Percentiles rank a stretch among this genome's conserved stretches.
These are phyloP conservation scores for Neoarius graeffei DNA, from an alignment of 2,113 vertebrate genomes.

Conservation along the genomic window DNA sequence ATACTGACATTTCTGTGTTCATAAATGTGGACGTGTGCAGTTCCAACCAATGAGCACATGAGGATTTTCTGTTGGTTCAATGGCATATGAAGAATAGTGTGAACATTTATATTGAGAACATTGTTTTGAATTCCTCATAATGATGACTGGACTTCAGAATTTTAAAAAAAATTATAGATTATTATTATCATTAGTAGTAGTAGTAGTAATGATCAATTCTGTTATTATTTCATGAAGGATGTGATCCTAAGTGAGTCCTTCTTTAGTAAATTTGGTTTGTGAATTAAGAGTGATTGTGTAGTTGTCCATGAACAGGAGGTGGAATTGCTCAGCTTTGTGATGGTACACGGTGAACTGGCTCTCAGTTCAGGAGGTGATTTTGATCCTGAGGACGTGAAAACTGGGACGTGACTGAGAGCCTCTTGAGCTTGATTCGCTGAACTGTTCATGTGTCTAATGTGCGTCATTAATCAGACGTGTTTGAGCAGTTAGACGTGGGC, in stretches of 20 bases:
- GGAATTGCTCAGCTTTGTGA: not conserved
- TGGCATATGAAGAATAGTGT: too few species aligned
- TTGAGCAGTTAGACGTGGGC: not conserved
- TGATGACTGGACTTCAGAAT: not conserved
- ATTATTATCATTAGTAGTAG: not conserved
- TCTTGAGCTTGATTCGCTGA: not conserved
- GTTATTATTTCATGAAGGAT: too few species aligned
- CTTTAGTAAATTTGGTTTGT: too few species aligned
- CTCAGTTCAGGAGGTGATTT: not conserved
- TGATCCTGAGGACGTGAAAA: not conserved
- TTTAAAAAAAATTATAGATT: not conserved
- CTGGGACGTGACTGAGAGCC: not conserved
- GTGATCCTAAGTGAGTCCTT: too few species aligned
- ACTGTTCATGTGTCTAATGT: not conserved
- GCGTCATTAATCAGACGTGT: not conserved
- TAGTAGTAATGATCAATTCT: too few species aligned
- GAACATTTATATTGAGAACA: accelerated
- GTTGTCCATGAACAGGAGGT: not conserved
- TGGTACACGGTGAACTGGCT: not conserved
- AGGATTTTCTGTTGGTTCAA: too few species aligned
- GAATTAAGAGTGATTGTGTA: too few species aligned
- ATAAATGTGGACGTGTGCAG: too few species aligned
- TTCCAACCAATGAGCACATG: too few species aligned
- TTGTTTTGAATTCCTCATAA: not conserved
- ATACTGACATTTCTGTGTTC: not conserved